Evolutionary conservation across 2,113 vertebrate species (phyloP), one percentile per base, ranked within the genome.

Genomic region (Anguilla rostrata): DNA sequence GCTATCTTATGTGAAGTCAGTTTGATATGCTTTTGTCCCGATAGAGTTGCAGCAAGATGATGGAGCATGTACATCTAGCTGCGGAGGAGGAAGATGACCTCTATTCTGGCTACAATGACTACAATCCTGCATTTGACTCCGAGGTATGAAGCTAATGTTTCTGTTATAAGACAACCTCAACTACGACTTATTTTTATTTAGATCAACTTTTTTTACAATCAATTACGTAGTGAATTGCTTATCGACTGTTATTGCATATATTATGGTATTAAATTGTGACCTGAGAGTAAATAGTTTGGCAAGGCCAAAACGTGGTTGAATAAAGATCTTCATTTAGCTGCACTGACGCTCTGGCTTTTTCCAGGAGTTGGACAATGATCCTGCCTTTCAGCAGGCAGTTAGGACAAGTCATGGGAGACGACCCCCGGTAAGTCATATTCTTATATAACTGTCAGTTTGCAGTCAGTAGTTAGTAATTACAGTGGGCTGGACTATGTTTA

Each of bases 81-180:
- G 96, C 95, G 80, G 95, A 94, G 63, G 97, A 97, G 83, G 97
- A 98, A 84, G 98, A 98, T 63, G 98, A 99, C 88, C 95, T 99
- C 90, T 99, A 99, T 91, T 97, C 98, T 79, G 98, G 98, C 39
- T 99, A 98, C 91, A 99, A 99, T 92, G 98, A 99, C 89, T 99
- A 98, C 90, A 98, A 99, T 87, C 97, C 97, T 39, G 96, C 97
- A 0, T 99, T 97, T 94, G 97, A 99, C 88, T 96, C 95, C 0
- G 97, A 99, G 96, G 98, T 99, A 94, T 92, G 41, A 1, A 1
- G 57, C 81, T 49, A 8, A 53, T 53, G 49, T 53, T 53, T 53
- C 49, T 53, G 49, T 53, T 53, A 14, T 14, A 53, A 53, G 1
- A 53, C n/a, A 12, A 14, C 49, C 43, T 46, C 43, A 46, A 46